Evolutionary conservation across 2,113 vertebrate species (phyloP).

Genomic region (Vulpes vulpes): DNA sequence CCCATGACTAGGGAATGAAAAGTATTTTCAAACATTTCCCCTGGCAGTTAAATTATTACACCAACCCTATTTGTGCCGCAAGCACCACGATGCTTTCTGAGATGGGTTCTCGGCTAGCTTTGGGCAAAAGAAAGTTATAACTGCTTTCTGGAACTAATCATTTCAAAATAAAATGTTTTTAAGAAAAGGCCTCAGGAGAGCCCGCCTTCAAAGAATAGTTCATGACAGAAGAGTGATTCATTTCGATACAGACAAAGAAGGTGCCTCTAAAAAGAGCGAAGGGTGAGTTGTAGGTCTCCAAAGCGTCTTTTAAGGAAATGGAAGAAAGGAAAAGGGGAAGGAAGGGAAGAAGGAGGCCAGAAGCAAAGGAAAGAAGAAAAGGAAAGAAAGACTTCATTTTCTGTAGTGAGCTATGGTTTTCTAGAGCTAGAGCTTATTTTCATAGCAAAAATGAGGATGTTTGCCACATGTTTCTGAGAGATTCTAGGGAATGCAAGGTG

Average conservation of each 20-base stretch:
- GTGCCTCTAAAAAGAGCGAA: not conserved
- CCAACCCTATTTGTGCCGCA: not conserved
- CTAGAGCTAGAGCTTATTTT: not conserved
- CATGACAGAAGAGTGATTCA: not conserved
- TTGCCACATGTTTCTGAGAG: not conserved
- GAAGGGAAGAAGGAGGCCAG: not conserved
- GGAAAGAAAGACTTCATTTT: not conserved
- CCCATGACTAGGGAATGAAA: not conserved
- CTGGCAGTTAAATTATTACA: constrained; percentile 17
- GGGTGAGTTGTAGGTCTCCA: not conserved
- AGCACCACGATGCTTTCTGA: not conserved
- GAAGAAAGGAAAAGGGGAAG: not conserved
- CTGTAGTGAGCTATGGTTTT: not conserved
- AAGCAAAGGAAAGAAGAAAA: not conserved
- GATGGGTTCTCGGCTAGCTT: constrained; percentile 32
- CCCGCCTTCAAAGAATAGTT: not conserved
- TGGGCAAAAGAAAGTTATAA: constrained; percentile 30
- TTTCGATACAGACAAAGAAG: not conserved
- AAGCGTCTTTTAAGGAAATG: not conserved
- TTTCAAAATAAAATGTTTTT: constrained; percentile 47
- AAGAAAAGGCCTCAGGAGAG: not conserved
- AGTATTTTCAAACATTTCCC: not conserved
- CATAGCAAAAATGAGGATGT: not conserved
- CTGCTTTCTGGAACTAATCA: constrained; percentile 49
- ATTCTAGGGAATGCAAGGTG: not conserved